Evolutionary conservation across 2,888 invertebrate species (phyloP).

Genomic region (Heteropelma amictum): DNA sequence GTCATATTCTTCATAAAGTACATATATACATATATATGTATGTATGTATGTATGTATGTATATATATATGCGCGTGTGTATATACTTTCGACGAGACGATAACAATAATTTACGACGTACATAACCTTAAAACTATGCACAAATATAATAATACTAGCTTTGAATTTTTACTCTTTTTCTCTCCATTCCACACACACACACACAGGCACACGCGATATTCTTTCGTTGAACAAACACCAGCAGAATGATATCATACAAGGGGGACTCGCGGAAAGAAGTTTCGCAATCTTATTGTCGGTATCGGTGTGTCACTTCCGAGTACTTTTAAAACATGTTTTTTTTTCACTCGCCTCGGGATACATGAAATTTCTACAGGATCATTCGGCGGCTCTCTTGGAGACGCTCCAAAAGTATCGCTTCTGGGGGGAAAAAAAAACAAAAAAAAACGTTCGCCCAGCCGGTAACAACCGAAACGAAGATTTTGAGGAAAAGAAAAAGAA

Average conservation of each 20-base stretch:
- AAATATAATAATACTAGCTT: constrained; percentile 12
- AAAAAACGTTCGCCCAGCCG: no score
- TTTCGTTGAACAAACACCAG: constrained; percentile 49
- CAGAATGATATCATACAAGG: constrained; percentile 51
- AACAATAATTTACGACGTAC: not conserved
- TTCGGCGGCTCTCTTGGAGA: no score
- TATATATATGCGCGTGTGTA: not conserved
- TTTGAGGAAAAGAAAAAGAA: no score
- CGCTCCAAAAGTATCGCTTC: no score
- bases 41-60: not conserved
- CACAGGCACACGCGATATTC: no score
- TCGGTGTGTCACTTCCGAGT: not conserved
- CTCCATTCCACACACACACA: no score
- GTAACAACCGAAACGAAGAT: no score
- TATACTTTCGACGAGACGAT: not conserved
- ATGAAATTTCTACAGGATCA: no score
- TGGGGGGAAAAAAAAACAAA: no score
- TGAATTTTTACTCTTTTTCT: not conserved
- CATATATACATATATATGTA: not conserved
- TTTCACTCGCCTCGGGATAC: not conserved
- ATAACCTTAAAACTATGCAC: not conserved
- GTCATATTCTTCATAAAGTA: no score
- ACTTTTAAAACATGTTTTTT: not conserved
- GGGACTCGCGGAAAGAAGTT: constrained; percentile 49
- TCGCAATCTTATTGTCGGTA: constrained; percentile 54